A percentile compares a stretch with the other conserved stretches of the same genome.
Conservation (phyloP, 2,888 invertebrate species). For the Sinohyriopsis cumingii region DNA sequence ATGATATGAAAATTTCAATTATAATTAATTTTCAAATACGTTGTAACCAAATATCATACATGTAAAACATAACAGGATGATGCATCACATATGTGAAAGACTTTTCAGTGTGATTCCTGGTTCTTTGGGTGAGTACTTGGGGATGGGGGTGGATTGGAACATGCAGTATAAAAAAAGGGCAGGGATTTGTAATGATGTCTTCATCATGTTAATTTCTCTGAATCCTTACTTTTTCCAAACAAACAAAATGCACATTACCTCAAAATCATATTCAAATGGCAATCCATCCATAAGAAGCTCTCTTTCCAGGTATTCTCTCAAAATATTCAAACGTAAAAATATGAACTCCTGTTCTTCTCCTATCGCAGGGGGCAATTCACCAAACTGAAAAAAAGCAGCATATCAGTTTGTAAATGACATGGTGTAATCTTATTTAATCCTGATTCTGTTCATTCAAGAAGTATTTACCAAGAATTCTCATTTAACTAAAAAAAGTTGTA, state of each 20-base stretch:
- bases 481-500: too few species aligned
- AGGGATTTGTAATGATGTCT: too few species aligned
- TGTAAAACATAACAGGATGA: too few species aligned
- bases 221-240: background rate
- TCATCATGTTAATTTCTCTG: background rate
- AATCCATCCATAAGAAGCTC: constrained; percentile 90
- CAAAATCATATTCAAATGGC: constrained; percentile 95
- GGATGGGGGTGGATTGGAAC: too few species aligned
- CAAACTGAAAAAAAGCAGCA: constrained; percentile 64
- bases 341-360: constrained; percentile 86
- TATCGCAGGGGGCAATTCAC: constrained; percentile 76
- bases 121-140: too few species aligned
- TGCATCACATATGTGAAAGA: too few species aligned
- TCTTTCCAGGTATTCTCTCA: constrained; percentile 92
- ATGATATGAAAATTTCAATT: too few species aligned
- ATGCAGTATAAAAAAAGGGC: too few species aligned
- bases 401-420: background rate
- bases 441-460: background rate
- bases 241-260: constrained; percentile 71
- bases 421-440: background rate
- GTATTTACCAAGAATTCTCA: too few species aligned
- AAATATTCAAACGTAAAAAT: constrained; percentile 88
- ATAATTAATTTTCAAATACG: too few species aligned
- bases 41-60: too few species aligned
- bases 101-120: too few species aligned